Conservation (phyloP, 1,140 invertebrate genomes). For the Fopius arisanus region DNA sequence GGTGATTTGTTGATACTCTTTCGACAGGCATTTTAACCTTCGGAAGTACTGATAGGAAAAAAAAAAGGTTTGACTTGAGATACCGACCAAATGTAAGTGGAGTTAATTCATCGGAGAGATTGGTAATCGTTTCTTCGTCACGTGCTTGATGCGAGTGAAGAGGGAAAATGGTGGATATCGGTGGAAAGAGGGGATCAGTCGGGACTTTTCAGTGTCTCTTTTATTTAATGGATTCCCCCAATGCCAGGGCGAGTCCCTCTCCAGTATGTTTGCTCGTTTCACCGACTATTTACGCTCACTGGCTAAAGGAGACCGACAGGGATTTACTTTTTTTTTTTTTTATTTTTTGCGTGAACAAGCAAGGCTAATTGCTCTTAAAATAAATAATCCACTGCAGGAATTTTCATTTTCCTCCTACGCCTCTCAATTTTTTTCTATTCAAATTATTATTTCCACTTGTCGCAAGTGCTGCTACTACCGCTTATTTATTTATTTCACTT, state of each 20-base stretch:
- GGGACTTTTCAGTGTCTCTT: constrained; percentile 29
- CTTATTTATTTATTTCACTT: too few species aligned
- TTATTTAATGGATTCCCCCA: constrained; percentile 35
- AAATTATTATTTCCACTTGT: too few species aligned
- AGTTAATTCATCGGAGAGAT: not conserved
- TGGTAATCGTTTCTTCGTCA: constrained; percentile 3
- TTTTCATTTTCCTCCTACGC: not conserved
- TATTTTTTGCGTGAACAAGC: constrained; percentile 8
- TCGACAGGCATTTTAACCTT: not conserved
- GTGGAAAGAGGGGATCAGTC: constrained; percentile 27
- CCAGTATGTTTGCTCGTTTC: constrained; percentile 34
- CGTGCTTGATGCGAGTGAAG: not conserved
- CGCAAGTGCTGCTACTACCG: too few species aligned
- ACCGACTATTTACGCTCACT: constrained; percentile 28
- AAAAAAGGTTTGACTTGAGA: not conserved
- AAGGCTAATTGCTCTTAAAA: not conserved
- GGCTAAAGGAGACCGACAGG: constrained; percentile 11
- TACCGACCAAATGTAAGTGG: not conserved
- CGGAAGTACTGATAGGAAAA: not conserved
- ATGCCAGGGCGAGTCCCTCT: constrained; percentile 21
- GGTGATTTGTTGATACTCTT: constrained; percentile 10
- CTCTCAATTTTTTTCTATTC: too few species aligned
- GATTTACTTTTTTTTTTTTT: not conserved
- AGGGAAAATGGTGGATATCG: not conserved
- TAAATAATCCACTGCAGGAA: not conserved